Percentiles rank a stretch among this genome's conserved stretches.
phyloP scores from a whole-genome alignment of 2,113 vertebrate species.

The Atrichornis clamosus region DNA sequence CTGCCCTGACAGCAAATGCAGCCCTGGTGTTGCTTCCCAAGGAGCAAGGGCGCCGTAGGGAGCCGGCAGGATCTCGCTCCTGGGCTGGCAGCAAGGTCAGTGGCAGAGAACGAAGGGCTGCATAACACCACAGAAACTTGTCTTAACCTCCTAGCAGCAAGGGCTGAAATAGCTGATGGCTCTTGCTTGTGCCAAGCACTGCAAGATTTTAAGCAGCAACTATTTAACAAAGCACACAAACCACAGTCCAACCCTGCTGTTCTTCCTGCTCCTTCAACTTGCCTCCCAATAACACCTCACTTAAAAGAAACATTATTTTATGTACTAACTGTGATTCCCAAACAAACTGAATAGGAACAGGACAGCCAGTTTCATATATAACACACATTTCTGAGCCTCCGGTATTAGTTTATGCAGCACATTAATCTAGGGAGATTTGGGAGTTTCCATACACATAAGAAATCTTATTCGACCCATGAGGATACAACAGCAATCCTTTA shows the following conservation, averaged over 20 bases:
- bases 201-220: not conserved
- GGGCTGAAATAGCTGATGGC: constrained; percentile 16
- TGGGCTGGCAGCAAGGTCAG: not conserved
- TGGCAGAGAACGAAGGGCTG: not conserved
- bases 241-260: not conserved
- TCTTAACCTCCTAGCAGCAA: constrained; percentile 11
- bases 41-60: not conserved
- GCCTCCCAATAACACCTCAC: not conserved
- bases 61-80: fast-evolving
- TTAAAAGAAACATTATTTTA: not conserved
- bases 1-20: not conserved
- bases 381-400: not conserved
- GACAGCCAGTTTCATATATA: not conserved
- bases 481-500: not conserved
- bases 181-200: not conserved
- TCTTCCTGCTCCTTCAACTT: not conserved
- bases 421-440: not conserved
- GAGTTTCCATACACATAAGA: not conserved
- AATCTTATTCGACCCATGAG: not conserved
- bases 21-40: not conserved
- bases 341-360: not conserved
- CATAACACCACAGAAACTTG: not conserved
- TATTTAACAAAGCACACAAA: not conserved
- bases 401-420: not conserved
- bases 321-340: not conserved